Conservation (phyloP, 1,140 invertebrate species). For the Antheraea pernyi region DNA sequence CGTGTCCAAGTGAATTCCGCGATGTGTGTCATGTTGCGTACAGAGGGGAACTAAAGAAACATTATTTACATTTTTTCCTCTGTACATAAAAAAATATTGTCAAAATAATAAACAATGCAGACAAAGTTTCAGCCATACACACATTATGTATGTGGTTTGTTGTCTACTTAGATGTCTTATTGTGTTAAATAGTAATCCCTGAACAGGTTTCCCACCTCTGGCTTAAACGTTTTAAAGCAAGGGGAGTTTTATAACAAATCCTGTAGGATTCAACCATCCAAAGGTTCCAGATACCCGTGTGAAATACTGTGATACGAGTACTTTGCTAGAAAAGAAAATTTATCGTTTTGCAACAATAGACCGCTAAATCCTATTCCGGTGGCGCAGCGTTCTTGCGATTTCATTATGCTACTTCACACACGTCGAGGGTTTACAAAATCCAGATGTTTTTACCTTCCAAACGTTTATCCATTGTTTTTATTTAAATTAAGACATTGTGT, state of each 20-base stretch:
- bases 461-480: not conserved
- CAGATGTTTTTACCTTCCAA: not conserved
- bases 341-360: constrained; percentile 63
- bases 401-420: constrained; percentile 43
- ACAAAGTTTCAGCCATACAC: not conserved
- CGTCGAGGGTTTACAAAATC: constrained; percentile 28
- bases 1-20: too few species aligned
- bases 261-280: not conserved
- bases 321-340: constrained; percentile 59
- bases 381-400: constrained; percentile 39
- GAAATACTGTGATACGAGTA: constrained; percentile 44
- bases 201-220: not conserved
- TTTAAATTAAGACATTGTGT: not conserved
- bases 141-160: not conserved
- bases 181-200: not conserved
- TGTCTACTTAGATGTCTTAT: not conserved
- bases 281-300: constrained; percentile 12
- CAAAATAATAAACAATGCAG: too few species aligned
- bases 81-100: too few species aligned
- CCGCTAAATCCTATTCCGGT: constrained; percentile 48
- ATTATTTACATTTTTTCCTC: too few species aligned
- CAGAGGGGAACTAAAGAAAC: too few species aligned
- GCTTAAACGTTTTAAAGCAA: not conserved
- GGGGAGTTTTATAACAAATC: not conserved
- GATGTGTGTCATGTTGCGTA: too few species aligned